Evolutionary conservation across 2,888 invertebrate genomes (phyloP).

Genomic region (Palloptera scutellata): DNA sequence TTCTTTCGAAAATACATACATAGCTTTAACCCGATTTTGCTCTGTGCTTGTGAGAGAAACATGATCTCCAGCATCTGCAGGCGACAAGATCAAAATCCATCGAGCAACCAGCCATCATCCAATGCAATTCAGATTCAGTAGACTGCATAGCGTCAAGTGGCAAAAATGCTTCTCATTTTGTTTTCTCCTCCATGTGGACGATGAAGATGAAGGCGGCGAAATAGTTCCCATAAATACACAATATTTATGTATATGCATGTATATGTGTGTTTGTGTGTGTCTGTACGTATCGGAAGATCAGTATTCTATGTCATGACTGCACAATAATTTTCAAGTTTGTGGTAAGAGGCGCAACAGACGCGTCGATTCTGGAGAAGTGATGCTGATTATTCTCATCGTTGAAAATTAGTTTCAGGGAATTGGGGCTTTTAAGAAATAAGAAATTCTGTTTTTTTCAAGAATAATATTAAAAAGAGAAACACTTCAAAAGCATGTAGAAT

Average conservation of each 20-base stretch:
- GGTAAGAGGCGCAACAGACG: too few relatives aligned
- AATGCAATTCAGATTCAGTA: conserved; percentile 33
- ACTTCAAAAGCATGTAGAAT: neutral
- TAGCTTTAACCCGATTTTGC: too few relatives aligned
- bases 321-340: conserved; percentile 19
- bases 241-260: neutral
- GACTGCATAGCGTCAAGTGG: conserved; percentile 57
- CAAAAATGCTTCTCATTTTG: conserved; percentile 40
- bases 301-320: conserved; percentile 28
- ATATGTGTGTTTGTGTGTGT: neutral
- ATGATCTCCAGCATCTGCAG: conserved; percentile 15
- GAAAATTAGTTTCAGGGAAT: conserved; percentile 43
- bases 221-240: conserved; percentile 9
- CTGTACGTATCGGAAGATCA: conserved; percentile 5
- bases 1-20: too few relatives aligned
- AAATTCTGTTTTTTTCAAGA: conserved; percentile 22
- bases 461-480: too few relatives aligned
- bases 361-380: too few relatives aligned
- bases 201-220: neutral
- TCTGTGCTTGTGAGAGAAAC: neutral
- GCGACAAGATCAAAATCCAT: neutral
- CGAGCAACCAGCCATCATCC: neutral
- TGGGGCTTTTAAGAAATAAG: conserved; percentile 42
- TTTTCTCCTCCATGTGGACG: neutral
- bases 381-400: conserved; percentile 17